A percentile compares a stretch with the other conserved stretches of the same genome.
phyloP scores from a whole-genome alignment of 1,140 invertebrate species.

The Homalodisca vitripennis region DNA sequence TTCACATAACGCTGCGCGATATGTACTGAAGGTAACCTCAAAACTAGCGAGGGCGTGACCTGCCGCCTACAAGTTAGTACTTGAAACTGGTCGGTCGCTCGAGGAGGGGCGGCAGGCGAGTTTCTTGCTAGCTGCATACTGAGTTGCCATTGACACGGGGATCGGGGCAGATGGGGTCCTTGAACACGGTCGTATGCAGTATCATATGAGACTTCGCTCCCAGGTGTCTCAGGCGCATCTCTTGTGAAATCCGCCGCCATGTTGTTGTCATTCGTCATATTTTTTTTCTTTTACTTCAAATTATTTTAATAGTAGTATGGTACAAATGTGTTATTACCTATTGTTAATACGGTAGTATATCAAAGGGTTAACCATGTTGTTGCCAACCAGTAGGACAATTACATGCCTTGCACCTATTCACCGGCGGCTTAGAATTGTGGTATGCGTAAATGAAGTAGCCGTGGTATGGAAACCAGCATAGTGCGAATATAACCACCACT shows the following conservation, averaged over 20 bases:
- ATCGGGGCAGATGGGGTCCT: conserved; percentile 17
- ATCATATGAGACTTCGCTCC: conserved; percentile 16
- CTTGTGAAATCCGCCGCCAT: conserved; percentile 17
- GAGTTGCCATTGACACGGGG: conserved; percentile 22
- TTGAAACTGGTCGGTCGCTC: conserved; percentile 28
- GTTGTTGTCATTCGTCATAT: neutral
- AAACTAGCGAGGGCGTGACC: too few relatives aligned
- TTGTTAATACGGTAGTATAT: conserved; percentile 94
- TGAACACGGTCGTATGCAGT: conserved; percentile 1
- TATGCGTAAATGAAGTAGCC: conserved; percentile 83
- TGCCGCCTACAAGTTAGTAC: conserved; percentile 26
- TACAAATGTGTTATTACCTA: conserved; percentile 49
- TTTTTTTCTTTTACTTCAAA: neutral
- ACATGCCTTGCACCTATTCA: conserved; percentile 76
- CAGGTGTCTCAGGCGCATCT: conserved; percentile 19
- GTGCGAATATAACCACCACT: conserved; percentile 78
- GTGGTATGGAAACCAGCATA: conserved; percentile 91
- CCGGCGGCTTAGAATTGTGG: conserved; percentile 68
- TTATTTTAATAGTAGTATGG: neutral
- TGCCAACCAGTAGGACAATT: conserved; percentile 89
- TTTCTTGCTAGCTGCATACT: conserved; percentile 13
- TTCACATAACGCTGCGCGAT: too few relatives aligned
- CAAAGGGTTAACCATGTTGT: conserved; percentile 88
- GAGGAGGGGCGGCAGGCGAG: conserved; percentile 17
- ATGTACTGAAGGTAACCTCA: too few relatives aligned